Evolutionary conservation across 2,797 vertebrate species (phyloP).

Genomic region (Uromys caudimaculatus): DNA sequence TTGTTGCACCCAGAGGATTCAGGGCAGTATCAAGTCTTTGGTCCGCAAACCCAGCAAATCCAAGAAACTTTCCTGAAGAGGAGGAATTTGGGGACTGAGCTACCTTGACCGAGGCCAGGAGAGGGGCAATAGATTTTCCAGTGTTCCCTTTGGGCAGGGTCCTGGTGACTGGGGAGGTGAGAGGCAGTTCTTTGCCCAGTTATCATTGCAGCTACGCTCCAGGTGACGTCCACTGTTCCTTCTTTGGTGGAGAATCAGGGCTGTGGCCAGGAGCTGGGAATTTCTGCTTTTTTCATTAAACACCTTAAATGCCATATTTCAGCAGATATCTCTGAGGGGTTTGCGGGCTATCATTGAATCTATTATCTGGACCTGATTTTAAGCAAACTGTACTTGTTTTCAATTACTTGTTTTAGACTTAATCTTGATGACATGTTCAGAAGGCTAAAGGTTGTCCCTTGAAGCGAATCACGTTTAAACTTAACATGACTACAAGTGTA

Average conservation of each 20-base stretch:
- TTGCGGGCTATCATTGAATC: background rate
- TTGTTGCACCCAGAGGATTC: too few species aligned
- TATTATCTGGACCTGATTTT: background rate
- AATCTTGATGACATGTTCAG: background rate
- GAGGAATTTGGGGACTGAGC: background rate
- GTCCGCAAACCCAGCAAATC: background rate
- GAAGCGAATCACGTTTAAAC: background rate
- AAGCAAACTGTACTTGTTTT: background rate
- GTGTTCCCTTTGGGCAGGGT: background rate
- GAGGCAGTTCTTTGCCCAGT: too few species aligned
- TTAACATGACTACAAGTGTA: too few species aligned
- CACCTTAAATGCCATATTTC: background rate
- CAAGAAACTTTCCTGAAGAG: background rate
- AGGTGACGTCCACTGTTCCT: background rate
- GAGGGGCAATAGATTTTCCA: background rate
- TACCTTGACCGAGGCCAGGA: background rate
- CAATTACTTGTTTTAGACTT: background rate
- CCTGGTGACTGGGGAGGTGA: background rate
- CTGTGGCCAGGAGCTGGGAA: background rate
- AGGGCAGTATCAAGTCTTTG: background rate
- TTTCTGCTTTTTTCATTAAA: background rate
- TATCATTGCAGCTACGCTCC: background rate
- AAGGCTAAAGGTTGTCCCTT: background rate
- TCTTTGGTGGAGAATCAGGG: background rate
- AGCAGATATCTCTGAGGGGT: background rate